These are phyloP conservation scores for Diogma glabrata DNA, from an alignment of 2,888 invertebrate species.

Conservation along the genomic window DNA sequence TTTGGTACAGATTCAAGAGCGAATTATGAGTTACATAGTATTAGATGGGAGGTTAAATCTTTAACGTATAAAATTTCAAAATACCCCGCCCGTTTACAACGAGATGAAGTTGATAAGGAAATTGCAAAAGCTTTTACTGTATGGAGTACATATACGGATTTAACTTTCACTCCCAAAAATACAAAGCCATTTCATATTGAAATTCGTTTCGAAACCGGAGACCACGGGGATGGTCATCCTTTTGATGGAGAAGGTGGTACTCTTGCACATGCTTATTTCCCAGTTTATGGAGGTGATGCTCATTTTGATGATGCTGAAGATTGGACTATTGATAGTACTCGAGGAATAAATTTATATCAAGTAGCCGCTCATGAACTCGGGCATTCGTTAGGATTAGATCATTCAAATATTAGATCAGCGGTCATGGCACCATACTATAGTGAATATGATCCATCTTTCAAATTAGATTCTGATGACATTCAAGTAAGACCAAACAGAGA, in stretches of 20 bases:
- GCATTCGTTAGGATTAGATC: slow-evolving; percentile 90
- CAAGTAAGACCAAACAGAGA: slow-evolving; percentile 41
- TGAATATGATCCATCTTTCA: slow-evolving; percentile 77
- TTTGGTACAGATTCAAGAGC: slow-evolving; percentile 65
- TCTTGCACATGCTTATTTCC: slow-evolving; percentile 94
- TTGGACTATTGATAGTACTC: slow-evolving; percentile 76
- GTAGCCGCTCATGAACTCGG: slow-evolving; percentile 95
- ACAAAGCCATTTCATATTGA: slow-evolving; percentile 72
- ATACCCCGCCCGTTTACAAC: slow-evolving; percentile 64
- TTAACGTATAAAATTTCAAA: slow-evolving; percentile 83
- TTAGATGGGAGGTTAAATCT: slow-evolving; percentile 86
- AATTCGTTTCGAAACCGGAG: slow-evolving; percentile 72
- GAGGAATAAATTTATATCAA: slow-evolving; percentile 88
- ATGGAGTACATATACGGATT: slow-evolving; percentile 78
- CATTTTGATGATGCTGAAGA: slow-evolving; percentile 94
- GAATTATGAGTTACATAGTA: slow-evolving; percentile 91
- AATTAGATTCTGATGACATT: slow-evolving; percentile 78
- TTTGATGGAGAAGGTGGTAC: slow-evolving; percentile 93
- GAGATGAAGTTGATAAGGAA: slow-evolving; percentile 63
- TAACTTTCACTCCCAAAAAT: slow-evolving; percentile 63
- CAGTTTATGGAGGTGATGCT: slow-evolving; percentile 92
- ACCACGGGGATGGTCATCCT: slow-evolving; percentile 92
- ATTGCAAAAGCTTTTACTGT: slow-evolving; percentile 73
- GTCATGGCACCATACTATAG: slow-evolving; percentile 97
- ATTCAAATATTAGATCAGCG: slow-evolving; percentile 80